Conservation (phyloP, 2,888 invertebrate species). For the Criorhina ranunculi region DNA sequence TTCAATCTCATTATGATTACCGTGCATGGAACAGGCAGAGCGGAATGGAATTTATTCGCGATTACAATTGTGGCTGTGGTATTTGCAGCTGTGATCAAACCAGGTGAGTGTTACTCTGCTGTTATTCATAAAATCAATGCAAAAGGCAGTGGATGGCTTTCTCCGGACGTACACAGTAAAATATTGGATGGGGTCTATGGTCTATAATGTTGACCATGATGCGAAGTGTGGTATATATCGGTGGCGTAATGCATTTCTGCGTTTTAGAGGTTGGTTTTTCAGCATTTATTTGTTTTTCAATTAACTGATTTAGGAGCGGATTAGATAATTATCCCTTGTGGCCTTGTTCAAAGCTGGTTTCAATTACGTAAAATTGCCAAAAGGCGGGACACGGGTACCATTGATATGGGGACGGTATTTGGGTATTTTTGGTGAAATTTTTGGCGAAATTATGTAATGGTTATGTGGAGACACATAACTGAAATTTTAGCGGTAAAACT, state of each 20-base stretch:
- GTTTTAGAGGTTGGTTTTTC: slow-evolving; percentile 36
- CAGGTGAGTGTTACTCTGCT: slow-evolving; percentile 61
- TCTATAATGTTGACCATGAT: slow-evolving; percentile 25
- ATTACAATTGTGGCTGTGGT: slow-evolving; percentile 63
- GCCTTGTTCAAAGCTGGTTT: slow-evolving; percentile 57
- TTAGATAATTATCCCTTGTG: slow-evolving; percentile 73
- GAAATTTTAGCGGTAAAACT: neutral
- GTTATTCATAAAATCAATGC: slow-evolving; percentile 52
- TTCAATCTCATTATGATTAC: slow-evolving; percentile 52
- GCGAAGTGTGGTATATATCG: neutral
- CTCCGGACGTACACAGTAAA: neutral
- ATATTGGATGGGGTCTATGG: neutral
- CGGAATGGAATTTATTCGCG: slow-evolving; percentile 61
- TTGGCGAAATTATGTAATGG: slow-evolving; percentile 6
- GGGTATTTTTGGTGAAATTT: slow-evolving; percentile 14
- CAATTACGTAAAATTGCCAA: slow-evolving; percentile 51
- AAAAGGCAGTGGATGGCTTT: slow-evolving; percentile 30
- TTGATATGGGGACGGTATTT: neutral
- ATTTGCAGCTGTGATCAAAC: slow-evolving; percentile 71
- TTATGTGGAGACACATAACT: slow-evolving; percentile 6
- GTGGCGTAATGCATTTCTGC: slow-evolving; percentile 26
- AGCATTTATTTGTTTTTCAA: slow-evolving; percentile 73
- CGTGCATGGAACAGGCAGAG: slow-evolving; percentile 48
- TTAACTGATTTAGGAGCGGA: slow-evolving; percentile 72
- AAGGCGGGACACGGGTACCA: neutral